A percentile compares a stretch with the other conserved stretches of the same genome.
Evolutionary conservation across 2,888 invertebrate genomes (phyloP).

Genomic region (Pterostichus niger): DNA sequence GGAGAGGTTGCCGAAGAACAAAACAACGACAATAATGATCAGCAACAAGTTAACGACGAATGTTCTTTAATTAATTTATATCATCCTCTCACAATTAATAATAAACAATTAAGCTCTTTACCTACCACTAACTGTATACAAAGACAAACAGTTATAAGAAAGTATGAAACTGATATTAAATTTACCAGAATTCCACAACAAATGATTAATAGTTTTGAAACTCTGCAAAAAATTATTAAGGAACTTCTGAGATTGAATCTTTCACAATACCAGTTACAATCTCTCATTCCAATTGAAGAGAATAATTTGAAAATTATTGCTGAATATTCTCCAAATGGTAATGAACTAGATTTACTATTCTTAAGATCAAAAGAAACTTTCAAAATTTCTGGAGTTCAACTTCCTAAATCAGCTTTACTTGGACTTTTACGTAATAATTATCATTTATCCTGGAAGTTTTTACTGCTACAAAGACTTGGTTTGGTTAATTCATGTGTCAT

Average conservation of each 20-base stretch:
- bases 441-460: slow-evolving; percentile 70
- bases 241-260: slow-evolving; percentile 26
- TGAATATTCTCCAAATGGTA: slow-evolving; percentile 70
- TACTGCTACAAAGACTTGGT: slow-evolving; percentile 70
- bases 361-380: slow-evolving; percentile 71
- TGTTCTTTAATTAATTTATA: slow-evolving; percentile 70
- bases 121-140: slow-evolving; percentile 70
- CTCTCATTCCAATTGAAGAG: slow-evolving; percentile 68
- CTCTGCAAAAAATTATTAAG: neutral
- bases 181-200: slow-evolving; percentile 71
- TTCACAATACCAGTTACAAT: slow-evolving; percentile 68
- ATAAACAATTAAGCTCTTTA: neutral
- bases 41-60: slow-evolving; percentile 69
- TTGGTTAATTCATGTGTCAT: slow-evolving; percentile 72
- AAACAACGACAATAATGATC: slow-evolving; percentile 68
- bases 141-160: slow-evolving; percentile 73
- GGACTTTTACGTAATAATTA: slow-evolving; percentile 70
- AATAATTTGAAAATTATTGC: slow-evolving; percentile 70
- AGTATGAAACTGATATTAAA: slow-evolving; percentile 73
- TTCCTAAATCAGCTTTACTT: slow-evolving; percentile 62
- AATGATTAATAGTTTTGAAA: neutral
- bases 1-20: slow-evolving; percentile 75
- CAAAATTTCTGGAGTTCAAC: slow-evolving; percentile 70
- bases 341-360: slow-evolving; percentile 71
- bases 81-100: slow-evolving; percentile 68